phyloP scores from a whole-genome alignment of 1,140 invertebrate species.

The Tigriopus japonicus region DNA sequence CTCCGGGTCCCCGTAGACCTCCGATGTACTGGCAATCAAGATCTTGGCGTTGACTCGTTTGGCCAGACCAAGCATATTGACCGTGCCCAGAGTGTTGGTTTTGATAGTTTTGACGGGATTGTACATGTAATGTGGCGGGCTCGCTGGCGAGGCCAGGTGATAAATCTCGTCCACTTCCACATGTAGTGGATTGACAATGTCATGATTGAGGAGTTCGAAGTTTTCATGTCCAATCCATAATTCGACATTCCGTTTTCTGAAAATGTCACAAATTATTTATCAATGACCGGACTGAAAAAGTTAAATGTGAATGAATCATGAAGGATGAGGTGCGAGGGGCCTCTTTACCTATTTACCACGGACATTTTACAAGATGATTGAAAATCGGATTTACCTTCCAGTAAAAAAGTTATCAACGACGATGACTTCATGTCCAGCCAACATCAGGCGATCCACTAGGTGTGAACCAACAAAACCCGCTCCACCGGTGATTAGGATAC shows the following conservation, averaged over 20 bases:
- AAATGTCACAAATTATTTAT: too few relatives aligned
- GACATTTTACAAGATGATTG: neutral
- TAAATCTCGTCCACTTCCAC: conserved; percentile 99
- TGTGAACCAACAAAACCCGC: conserved; percentile 98
- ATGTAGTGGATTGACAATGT: conserved; percentile 93
- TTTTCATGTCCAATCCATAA: conserved; percentile 98
- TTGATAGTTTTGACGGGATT: conserved; percentile 99
- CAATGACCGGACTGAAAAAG: too few relatives aligned
- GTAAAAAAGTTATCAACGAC: conserved; percentile 98
- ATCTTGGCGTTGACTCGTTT: conserved; percentile 83
- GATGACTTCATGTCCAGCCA: conserved; percentile 90
- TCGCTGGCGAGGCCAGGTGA: conserved; percentile 93
- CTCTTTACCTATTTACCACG: too few relatives aligned
- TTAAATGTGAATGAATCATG: too few relatives aligned
- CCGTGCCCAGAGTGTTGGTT: conserved; percentile 97
- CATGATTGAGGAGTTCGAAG: conserved; percentile 96
- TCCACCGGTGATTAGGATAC: conserved; percentile 85
- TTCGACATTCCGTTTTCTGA: conserved; percentile 82
- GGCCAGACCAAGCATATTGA: conserved; percentile 93
- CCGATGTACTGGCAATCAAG: conserved; percentile 91
- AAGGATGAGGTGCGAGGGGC: too few relatives aligned
- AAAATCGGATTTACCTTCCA: conserved; percentile 29
- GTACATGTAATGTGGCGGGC: conserved; percentile 97
- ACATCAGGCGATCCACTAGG: conserved; percentile 84
- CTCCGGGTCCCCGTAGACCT: conserved; percentile 95